A percentile compares a stretch with the other conserved stretches of the same genome.
phyloP scores from a whole-genome alignment of 2,113 vertebrate genomes.

The Podiceps cristatus region DNA sequence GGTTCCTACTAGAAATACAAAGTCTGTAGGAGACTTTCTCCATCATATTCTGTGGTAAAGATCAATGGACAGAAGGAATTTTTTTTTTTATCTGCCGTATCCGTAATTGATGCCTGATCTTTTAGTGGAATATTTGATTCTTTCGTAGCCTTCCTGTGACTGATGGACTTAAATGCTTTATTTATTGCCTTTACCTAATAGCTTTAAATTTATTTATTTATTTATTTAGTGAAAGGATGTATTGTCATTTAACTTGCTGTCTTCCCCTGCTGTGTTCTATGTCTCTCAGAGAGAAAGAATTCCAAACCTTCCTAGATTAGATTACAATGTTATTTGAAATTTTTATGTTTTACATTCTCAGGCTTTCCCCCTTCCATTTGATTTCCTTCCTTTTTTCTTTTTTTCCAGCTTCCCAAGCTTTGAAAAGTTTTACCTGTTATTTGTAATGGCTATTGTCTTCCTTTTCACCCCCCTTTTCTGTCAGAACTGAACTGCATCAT shows the following conservation, averaged over 20 bases:
- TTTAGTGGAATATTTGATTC: slow-evolving; percentile 33
- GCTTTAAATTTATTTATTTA: not conserved
- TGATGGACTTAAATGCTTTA: slow-evolving; percentile 35
- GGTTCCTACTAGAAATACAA: not conserved
- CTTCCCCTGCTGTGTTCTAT: not conserved
- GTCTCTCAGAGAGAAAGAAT: not conserved
- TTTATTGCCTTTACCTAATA: slow-evolving; percentile 44
- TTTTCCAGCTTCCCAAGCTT: not conserved
- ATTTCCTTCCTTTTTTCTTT: not conserved
- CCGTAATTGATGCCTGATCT: slow-evolving; percentile 48
- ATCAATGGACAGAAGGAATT: slow-evolving; percentile 24
- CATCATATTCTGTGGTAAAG: not conserved
- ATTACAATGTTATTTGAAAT: not conserved
- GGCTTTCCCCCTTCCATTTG: not conserved
- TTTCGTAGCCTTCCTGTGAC: slow-evolving; percentile 44
- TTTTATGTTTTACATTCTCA: not conserved
- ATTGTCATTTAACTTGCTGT: not conserved
- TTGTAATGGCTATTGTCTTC: not conserved
- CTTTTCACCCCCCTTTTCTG: not conserved
- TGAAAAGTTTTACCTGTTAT: not conserved
- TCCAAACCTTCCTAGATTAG: not conserved
- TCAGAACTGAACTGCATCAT: not conserved
- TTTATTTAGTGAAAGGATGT: too few species aligned
- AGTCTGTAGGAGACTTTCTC: not conserved
- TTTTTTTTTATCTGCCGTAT: slow-evolving; percentile 31